Percentiles rank a stretch among this genome's conserved stretches.
These are phyloP conservation scores for Channallabes apus DNA, from an alignment of 2,797 vertebrate genomes.

Conservation along the genomic window DNA sequence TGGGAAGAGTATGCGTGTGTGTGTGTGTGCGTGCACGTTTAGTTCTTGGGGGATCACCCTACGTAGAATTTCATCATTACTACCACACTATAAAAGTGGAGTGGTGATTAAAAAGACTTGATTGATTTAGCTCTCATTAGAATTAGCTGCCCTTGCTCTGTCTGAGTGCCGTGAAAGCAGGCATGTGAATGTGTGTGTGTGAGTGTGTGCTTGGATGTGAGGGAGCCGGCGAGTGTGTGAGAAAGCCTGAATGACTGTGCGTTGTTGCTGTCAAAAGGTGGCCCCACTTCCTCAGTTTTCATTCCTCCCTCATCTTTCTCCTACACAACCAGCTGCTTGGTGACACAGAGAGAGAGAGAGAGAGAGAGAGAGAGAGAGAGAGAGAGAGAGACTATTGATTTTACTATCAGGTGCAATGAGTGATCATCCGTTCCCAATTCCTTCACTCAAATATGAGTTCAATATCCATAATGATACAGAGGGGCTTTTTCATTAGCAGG, in stretches of 20 bases:
- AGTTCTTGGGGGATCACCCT: constrained; percentile 76
- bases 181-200: neutral
- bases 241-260: constrained; percentile 65
- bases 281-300: constrained; percentile 92
- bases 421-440: constrained; percentile 78
- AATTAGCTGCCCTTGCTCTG: constrained; percentile 72
- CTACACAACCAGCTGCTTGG: constrained; percentile 65
- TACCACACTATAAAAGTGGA: constrained; percentile 79
- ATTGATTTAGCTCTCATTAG: constrained; percentile 82
- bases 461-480: constrained; percentile 76
- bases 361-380: constrained; percentile 24
- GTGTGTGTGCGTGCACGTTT: constrained; percentile 40
- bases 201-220: neutral
- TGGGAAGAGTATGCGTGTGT: constrained; percentile 37
- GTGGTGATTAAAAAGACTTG: constrained; percentile 82
- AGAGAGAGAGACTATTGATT: constrained; percentile 82
- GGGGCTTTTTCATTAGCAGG: constrained; percentile 69
- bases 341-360: constrained; percentile 55
- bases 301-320: constrained; percentile 58
- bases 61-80: constrained; percentile 80
- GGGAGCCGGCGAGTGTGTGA: constrained; percentile 20
- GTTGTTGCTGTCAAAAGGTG: constrained; percentile 92
- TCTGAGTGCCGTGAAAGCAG: constrained; percentile 40
- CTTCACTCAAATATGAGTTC: constrained; percentile 78
- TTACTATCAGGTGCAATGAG: constrained; percentile 79